These are phyloP conservation scores for Labroides dimidiatus DNA, from an alignment of 2,797 vertebrate genomes.

Conservation along the genomic window DNA sequence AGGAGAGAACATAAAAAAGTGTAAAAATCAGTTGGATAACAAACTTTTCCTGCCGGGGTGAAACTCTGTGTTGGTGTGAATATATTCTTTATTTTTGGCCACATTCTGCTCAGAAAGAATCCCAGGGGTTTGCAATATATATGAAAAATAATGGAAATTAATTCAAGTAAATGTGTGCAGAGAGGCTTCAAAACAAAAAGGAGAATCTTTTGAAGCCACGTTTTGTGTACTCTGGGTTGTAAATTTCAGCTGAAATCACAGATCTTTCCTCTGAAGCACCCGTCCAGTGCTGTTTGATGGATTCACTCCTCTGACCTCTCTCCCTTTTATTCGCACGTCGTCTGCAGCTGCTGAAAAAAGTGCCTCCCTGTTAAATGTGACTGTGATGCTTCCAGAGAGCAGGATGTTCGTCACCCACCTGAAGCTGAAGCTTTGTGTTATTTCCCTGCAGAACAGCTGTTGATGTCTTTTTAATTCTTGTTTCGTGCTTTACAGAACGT, in stretches of 20 bases:
- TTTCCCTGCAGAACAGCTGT: neutral
- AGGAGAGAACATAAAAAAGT: constrained; percentile 32
- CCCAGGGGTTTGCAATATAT: constrained; percentile 6
- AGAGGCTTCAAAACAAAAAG: constrained; percentile 26
- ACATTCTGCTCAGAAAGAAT: constrained; percentile 7
- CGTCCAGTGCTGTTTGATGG: constrained; percentile 13
- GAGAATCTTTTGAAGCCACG: constrained; percentile 15
- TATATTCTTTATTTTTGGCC: neutral
- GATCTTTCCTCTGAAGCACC: constrained; percentile 24
- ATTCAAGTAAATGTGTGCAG: constrained; percentile 4
- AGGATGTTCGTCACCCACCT: constrained; percentile 15
- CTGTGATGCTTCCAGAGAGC: neutral
- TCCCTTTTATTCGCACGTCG: constrained; percentile 9
- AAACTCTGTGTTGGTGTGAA: constrained; percentile 13
- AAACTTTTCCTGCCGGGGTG: neutral
- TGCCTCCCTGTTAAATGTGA: constrained; percentile 12
- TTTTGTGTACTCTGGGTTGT: constrained; percentile 7
- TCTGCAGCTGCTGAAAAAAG: constrained; percentile 12
- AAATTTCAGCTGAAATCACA: constrained; percentile 28
- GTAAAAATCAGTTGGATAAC: constrained; percentile 14
- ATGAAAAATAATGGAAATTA: constrained; percentile 31
- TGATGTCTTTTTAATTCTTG: neutral
- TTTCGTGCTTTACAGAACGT: neutral
- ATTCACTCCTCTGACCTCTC: constrained; percentile 22
- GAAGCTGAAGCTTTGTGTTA: no score